Conservation (phyloP, 2,113 vertebrate genomes). For the Ceyx cyanopectus region DNA sequence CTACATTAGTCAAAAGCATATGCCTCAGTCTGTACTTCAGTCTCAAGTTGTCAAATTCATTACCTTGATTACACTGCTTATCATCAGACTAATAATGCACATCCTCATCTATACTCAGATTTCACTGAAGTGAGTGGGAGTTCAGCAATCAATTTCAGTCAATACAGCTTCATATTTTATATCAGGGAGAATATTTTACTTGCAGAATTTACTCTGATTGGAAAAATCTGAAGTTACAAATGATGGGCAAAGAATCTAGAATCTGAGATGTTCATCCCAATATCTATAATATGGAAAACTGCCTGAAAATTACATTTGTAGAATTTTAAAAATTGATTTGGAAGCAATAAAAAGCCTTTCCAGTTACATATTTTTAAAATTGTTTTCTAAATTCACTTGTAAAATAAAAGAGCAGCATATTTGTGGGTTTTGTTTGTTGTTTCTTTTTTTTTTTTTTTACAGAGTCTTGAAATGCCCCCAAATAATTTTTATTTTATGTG, state of each 20-base stretch:
- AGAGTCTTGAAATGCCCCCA: background rate
- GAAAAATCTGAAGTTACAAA: background rate
- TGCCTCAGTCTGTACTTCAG: background rate
- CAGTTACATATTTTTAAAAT: background rate
- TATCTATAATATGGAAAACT: background rate
- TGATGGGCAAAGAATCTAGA: background rate
- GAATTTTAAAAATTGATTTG: background rate
- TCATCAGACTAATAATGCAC: background rate
- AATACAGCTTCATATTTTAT: background rate
- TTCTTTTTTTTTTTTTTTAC: no score
- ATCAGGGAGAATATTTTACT: background rate
- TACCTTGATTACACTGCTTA: slow-evolving; percentile 16
- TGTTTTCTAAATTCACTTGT: background rate
- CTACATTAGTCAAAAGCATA: background rate
- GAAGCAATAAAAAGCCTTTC: background rate
- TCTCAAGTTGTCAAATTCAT: slow-evolving; percentile 43
- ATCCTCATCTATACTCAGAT: background rate
- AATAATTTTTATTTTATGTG: background rate
- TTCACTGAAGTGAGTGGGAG: background rate
- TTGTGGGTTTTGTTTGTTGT: background rate
- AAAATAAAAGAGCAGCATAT: background rate
- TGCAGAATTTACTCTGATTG: background rate
- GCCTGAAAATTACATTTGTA: background rate
- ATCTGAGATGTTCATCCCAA: background rate
- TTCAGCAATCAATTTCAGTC: background rate